Percentiles rank a stretch among this genome's conserved stretches.
These are phyloP conservation scores for Caenorhabditis latens DNA, from an alignment of 1,140 invertebrate species.

Conservation along the genomic window DNA sequence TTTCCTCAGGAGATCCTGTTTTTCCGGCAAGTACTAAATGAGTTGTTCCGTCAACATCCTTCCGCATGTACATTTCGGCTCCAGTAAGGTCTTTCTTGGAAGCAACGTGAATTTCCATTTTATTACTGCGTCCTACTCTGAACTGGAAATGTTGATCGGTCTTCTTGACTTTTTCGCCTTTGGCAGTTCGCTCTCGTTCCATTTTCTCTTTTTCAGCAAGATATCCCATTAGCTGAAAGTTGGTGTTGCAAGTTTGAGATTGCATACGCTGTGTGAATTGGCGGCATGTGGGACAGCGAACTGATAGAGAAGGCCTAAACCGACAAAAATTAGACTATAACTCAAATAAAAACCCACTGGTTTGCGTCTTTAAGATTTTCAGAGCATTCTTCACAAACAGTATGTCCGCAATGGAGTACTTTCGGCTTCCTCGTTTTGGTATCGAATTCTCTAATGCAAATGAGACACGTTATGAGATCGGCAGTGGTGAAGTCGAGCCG, in stretches of 20 bases:
- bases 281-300: constrained; percentile 32
- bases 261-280: neutral
- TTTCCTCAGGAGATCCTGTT: constrained; percentile 9
- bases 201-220: constrained; percentile 47
- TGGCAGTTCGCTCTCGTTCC: constrained; percentile 6
- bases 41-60: constrained; percentile 23
- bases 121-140: neutral
- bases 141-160: neutral
- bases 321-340: too few relatives aligned
- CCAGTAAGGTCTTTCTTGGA: constrained; percentile 24
- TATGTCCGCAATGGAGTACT: constrained; percentile 11
- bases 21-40: constrained; percentile 1
- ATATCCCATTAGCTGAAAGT: constrained; percentile 32
- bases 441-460: constrained; percentile 31
- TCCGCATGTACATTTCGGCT: constrained; percentile 12
- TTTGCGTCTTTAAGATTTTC: neutral
- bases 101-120: constrained; percentile 18
- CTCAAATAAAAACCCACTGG: neutral
- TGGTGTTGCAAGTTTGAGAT: constrained; percentile 12
- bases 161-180: constrained; percentile 2
- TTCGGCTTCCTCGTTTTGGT: constrained; percentile 9
- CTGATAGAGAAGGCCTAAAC: neutral
- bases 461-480: constrained; percentile 27
- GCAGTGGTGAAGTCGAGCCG: constrained; percentile 9
- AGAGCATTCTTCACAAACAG: constrained; percentile 15